Base-by-base conservation (phyloP, 1,140 invertebrate genomes). In the Physella acuta region DNA sequence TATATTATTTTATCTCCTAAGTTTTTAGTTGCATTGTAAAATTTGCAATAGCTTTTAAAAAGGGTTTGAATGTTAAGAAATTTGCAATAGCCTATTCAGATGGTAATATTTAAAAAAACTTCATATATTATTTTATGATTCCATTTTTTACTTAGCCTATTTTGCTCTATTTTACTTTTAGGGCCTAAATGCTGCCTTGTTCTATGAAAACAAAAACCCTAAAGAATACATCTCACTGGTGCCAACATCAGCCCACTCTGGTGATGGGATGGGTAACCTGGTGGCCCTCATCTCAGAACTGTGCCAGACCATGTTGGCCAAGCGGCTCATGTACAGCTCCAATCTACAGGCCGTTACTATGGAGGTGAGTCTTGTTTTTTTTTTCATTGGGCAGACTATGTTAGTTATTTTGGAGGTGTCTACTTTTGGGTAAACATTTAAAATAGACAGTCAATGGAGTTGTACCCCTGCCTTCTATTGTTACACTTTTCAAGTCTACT, bases 181-280 rank as follows among this genome's bases (percentile, higher is more conserved):
- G 90, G 92, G 95, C 76, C 82, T 99, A 44, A 99, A 99, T 83
- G 94, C 96, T 4, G 92, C 93, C 0, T 81, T 99, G 16, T 98
- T 94, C 86, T 98, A 95, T 82, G 93, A 97, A 77, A 99, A 99
- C 87, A 93, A 93, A 0, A 95, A 99, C 85, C 90, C 91, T 0
- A 90, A 93, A 71, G 91, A 90, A 53, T 99, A 98, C 78, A 91
- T 99, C 26, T 98, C 95, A 0, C 87, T 99, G 75, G 94, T 99
- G 33, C 98, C 98, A 1, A 99, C 98, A 0, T 99, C 96, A 72
- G 98, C 98, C 14, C 92, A 97, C 70, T 93, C 94, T 26, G 92
- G 92, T 77, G 98, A 99, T 84, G 98, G 98, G 68, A 99, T 99
- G 94, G 97, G 97, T 24, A 99, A 99, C 83, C 85, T 99, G 28